phyloP scores from a whole-genome alignment of 2,113 vertebrate genomes.

The Hyla sarda region DNA sequence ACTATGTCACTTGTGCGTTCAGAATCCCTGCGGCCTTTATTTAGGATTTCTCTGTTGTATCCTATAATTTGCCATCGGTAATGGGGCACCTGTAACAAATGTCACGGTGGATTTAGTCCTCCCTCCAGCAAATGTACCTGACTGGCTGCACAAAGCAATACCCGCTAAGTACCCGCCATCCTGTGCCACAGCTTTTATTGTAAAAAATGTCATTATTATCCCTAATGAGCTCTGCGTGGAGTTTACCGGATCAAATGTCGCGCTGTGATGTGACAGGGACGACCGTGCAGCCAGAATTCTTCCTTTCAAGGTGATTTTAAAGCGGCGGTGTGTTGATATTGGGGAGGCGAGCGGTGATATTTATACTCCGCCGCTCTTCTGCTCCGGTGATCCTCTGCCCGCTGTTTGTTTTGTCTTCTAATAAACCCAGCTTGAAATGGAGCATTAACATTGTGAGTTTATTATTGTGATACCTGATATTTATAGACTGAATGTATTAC shows the following conservation, averaged over 20 bases:
- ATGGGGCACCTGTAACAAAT: neutral
- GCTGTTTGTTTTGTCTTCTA: conserved; percentile 11
- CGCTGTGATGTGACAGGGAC: neutral
- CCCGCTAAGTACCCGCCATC: neutral
- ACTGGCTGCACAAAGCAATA: neutral
- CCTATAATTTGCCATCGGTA: neutral
- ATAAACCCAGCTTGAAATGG: neutral
- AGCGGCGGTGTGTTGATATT: neutral
- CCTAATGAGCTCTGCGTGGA: neutral
- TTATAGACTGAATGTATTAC: neutral
- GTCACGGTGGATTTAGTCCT: neutral
- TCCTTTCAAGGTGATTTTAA: conserved; percentile 21
- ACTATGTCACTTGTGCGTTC: too few species aligned
- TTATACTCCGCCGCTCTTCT: neutral
- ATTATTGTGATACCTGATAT: conserved; percentile 17
- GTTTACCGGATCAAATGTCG: conserved; percentile 15
- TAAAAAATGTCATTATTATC: neutral
- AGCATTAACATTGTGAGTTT: neutral
- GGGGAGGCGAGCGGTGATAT: neutral
- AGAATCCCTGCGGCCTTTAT: too few species aligned
- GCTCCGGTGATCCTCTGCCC: conserved; percentile 1
- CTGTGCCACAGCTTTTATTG: neutral
- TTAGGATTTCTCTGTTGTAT: neutral
- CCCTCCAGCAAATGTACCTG: neutral
- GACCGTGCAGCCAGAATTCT: neutral